phyloP scores from a whole-genome alignment of 2,888 invertebrate species.

The Microctonus brassicae region DNA sequence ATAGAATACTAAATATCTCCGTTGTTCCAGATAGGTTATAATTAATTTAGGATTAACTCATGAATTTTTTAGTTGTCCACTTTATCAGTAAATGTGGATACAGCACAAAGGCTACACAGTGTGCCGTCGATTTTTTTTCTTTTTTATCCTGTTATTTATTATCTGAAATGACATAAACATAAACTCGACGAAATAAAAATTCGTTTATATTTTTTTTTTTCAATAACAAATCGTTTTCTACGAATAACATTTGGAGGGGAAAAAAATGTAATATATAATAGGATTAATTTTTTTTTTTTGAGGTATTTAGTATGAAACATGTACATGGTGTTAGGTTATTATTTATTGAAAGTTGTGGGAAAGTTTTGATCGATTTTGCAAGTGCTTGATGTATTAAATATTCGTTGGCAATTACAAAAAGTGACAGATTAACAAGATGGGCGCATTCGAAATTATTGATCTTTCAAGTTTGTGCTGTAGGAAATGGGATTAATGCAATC shows the following conservation, averaged over 20 bases:
- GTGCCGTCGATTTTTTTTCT: not conserved
- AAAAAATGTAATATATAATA: too few relatives aligned
- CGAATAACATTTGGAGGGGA: too few relatives aligned
- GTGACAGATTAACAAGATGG: conserved; percentile 34
- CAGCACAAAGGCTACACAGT: not conserved
- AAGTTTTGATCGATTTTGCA: conserved; percentile 33
- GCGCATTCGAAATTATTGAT: conserved; percentile 27
- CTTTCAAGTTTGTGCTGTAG: conserved; percentile 18
- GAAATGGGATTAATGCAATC: conserved; percentile 13
- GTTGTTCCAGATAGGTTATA: not conserved
- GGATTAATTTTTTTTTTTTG: not conserved
- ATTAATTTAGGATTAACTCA: not conserved
- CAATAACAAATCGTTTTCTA: not conserved
- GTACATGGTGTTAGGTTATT: not conserved
- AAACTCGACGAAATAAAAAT: not conserved
- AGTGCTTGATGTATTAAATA: conserved; percentile 38
- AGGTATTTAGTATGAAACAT: not conserved
- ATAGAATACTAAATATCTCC: not conserved
- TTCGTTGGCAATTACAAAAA: conserved; percentile 41
- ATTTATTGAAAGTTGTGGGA: conserved; percentile 26
- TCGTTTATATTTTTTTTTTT: not conserved
- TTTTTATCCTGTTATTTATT: not conserved
- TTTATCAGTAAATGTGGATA: not conserved
- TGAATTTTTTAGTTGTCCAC: not conserved
- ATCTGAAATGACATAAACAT: not conserved